A percentile compares a stretch with the other conserved stretches of the same genome.
Evolutionary conservation across 2,888 invertebrate genomes (phyloP).

Genomic region (Sthenelais limicola): DNA sequence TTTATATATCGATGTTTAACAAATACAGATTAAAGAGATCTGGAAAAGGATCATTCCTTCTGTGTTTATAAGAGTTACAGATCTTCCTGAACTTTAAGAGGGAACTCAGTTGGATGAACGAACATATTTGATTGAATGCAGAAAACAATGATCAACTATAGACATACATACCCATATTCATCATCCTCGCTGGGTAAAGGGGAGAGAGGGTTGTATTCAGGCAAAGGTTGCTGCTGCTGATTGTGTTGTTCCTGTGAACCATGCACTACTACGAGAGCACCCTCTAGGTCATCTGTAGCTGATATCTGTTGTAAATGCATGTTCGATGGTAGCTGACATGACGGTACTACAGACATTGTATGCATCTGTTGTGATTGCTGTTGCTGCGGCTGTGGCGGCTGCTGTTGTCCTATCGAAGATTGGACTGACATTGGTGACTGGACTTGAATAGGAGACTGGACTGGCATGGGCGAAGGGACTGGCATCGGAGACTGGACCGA

Average conservation of each 20-base stretch:
- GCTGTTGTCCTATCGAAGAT: conserved; percentile 4
- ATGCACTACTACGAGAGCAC: not conserved
- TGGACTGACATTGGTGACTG: conserved; percentile 7
- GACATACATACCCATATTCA: conserved; percentile 31
- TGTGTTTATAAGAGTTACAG: too few relatives aligned
- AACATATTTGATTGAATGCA: too few relatives aligned
- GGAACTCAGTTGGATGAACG: too few relatives aligned
- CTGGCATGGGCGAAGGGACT: conserved; percentile 42
- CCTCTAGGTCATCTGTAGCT: not conserved
- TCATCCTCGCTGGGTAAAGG: conserved; percentile 9
- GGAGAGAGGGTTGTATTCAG: not conserved
- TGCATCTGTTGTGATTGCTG: conserved; percentile 42
- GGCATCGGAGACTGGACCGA: conserved; percentile 44
- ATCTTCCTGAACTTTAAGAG: too few relatives aligned
- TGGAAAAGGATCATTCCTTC: too few relatives aligned
- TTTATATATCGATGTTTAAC: too few relatives aligned
- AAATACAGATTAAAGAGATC: too few relatives aligned
- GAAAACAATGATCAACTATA: too few relatives aligned
- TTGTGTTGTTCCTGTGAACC: conserved; percentile 18
- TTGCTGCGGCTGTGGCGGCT: conserved; percentile 25
- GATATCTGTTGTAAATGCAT: not conserved
- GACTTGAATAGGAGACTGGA: conserved; percentile 15
- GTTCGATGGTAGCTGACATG: conserved; percentile 17
- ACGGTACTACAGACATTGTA: conserved; percentile 1
- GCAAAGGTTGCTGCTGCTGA: conserved; percentile 1